Conservation (phyloP, 1,140 invertebrate genomes). For the Maniola jurtina region DNA sequence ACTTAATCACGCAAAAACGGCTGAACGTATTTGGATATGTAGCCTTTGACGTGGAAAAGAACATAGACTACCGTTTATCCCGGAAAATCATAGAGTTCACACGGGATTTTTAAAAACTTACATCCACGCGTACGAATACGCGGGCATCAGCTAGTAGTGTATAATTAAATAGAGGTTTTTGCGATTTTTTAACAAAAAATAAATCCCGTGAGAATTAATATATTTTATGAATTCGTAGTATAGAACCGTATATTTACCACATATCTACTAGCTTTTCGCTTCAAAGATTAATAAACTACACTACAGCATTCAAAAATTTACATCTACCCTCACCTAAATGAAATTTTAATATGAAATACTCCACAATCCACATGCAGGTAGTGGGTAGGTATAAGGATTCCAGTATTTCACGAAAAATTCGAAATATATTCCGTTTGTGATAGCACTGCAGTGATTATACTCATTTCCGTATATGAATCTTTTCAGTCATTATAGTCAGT, state of each 20-base stretch:
- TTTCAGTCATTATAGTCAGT: constrained; percentile 27
- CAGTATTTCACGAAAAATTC: constrained; percentile 12
- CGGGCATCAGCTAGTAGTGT: too few relatives aligned
- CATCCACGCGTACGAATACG: not conserved
- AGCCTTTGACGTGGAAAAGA: too few relatives aligned
- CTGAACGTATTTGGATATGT: too few relatives aligned
- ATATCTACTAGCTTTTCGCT: not conserved
- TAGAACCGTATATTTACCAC: not conserved
- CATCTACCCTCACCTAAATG: constrained; percentile 2
- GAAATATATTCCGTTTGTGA: constrained; percentile 19
- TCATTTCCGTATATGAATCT: constrained; percentile 16
- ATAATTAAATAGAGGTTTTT: too few relatives aligned
- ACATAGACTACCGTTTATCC: too few relatives aligned
- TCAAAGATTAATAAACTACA: constrained; percentile 1
- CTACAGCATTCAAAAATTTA: not conserved
- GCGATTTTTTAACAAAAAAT: not conserved
- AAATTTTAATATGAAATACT: constrained; percentile 12
- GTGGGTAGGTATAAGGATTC: not conserved
- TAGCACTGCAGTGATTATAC: constrained; percentile 16
- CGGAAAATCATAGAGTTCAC: too few relatives aligned
- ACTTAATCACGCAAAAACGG: too few relatives aligned
- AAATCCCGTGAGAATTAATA: too few relatives aligned
- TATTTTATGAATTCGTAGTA: not conserved
- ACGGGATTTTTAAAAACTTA: too few relatives aligned
- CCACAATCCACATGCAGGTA: not conserved